Percentiles rank a stretch among this genome's conserved stretches.
Evolutionary conservation across 2,888 invertebrate species (phyloP).

Genomic region (Platypus cylindrus): DNA sequence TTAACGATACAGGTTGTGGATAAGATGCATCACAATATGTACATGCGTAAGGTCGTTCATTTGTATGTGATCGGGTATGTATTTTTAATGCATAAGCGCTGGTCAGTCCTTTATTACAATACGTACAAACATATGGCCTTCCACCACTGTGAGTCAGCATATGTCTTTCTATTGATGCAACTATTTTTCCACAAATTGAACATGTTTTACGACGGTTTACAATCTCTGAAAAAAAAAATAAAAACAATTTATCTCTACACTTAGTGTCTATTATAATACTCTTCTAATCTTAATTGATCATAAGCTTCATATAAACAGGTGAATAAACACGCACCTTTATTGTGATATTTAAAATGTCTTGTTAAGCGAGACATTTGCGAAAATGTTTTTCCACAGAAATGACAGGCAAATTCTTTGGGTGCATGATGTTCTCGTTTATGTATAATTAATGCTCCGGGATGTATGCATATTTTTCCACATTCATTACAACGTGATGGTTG

Average conservation of each 20-base stretch:
- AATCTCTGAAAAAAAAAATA: slow-evolving; percentile 21
- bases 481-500: no score
- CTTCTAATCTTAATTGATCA: no score
- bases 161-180: slow-evolving; percentile 23
- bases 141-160: slow-evolving; percentile 26
- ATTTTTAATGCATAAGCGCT: slow-evolving; percentile 25
- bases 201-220: slow-evolving; percentile 24
- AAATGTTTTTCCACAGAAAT: slow-evolving; percentile 26
- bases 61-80: slow-evolving; percentile 24
- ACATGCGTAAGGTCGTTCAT: slow-evolving; percentile 26
- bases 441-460: no score
- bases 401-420: no score
- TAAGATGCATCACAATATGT: slow-evolving; percentile 18
- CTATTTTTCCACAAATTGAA: slow-evolving; percentile 25
- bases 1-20: slow-evolving; percentile 25
- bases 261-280: no score
- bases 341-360: slow-evolving; percentile 24
- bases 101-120: slow-evolving; percentile 25
- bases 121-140: slow-evolving; percentile 22
- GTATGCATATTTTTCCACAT: no score
- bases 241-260: no score
- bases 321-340: no score
- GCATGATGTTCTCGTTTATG: no score
- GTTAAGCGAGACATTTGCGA: slow-evolving; percentile 25
- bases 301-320: no score